Base-by-base conservation (phyloP, 2,888 invertebrate genomes). In the Sesamia inferens region DNA sequence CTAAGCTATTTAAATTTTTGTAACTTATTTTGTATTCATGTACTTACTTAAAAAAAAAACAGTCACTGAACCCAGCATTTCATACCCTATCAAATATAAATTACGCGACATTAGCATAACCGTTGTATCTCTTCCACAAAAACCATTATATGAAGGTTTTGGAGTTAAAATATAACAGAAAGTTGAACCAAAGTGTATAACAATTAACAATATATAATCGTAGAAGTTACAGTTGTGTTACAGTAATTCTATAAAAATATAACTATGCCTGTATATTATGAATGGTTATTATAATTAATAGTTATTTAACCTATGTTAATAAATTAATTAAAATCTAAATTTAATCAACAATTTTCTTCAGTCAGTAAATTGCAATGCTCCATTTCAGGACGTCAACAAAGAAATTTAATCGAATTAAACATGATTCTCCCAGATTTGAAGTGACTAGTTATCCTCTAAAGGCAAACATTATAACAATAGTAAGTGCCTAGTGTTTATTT, bases 401-500 rank as follows among this genome's bases (percentile, higher is more conserved):
- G 62, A 86, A 75, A 81, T 55, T 62, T 11, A 65, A 44, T 51
- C 70, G 58, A 14, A 66, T 70, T 58, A 88, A 85, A 75, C 85
- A 88, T 73, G 82, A 83, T 62, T 92, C 84, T 76, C 91, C 92
- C 16, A 92, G 91, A 74, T 92, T 95, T 89, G 93, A 93, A 88
- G 95, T 96, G 6, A 90, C 90, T 24, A 92, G 87, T 75, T 95
- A 96, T 89, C 96, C 96, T 39, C 84, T 96, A 14, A 95, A 94
- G 88, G 69, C 86, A 48, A 93, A 92, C 83, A 71, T 90, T 16
- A 85, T 91, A 24, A 87, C 86, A 76, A 81, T 92, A 87, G 95
- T 95, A 87, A 90, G 92, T 89, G 57, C 54, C 8, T 31, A 47
- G 4, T 59, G 4, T 24, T 7, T 48, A 47, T 16, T 48, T 48